Base-by-base conservation (phyloP, 2,113 vertebrate species). In the Urocolius indicus region DNA sequence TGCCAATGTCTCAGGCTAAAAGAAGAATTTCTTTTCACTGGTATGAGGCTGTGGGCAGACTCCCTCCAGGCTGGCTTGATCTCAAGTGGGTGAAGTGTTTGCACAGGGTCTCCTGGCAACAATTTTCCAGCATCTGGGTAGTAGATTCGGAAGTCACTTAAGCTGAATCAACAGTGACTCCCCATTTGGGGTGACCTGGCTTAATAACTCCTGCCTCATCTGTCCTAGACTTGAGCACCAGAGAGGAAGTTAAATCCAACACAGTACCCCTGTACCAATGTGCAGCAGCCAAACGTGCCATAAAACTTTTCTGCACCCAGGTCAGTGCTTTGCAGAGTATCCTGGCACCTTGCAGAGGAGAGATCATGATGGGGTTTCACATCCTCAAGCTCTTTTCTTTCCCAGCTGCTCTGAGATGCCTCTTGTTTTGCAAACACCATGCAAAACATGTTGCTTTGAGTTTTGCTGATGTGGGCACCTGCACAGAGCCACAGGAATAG, bases 51-150 rank as follows among this genome's bases (percentile, higher is more conserved):
- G 27, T 52, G 82, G 45, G 45, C 74, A 58, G 62, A 24, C 21
- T 85, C 45, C 36, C 68, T 87, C 29, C 9, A 3, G 57, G 81
- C 59, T 94, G 65, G 36, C 57, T 89, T 59, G 49, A 27, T 76
- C 84, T 87, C 82, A 83, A 57, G 78, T 24, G 79, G 55, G 41
- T 82, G 67, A 95, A 94, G 9, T 87, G 79, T 76, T 95, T 75
- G 46, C 67, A 49, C 19, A 43, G 69, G 30, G 46, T 83, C 57
- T 94, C 87, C 58, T 54, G 82, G 90, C 85, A 94, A 85, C 71
- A 61, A 46, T 93, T 82, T 65, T 43, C 57, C 57, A 21, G 29
- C 3, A 3, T 20, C 81, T 61, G 52, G 73, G 80, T 19, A 49
- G 46, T 27, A 71, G 59, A 17, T 85, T 69, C 82, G 77, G 57